Conservation (phyloP, 2,113 vertebrate genomes). For the Cynoglossus semilaevis region DNA sequence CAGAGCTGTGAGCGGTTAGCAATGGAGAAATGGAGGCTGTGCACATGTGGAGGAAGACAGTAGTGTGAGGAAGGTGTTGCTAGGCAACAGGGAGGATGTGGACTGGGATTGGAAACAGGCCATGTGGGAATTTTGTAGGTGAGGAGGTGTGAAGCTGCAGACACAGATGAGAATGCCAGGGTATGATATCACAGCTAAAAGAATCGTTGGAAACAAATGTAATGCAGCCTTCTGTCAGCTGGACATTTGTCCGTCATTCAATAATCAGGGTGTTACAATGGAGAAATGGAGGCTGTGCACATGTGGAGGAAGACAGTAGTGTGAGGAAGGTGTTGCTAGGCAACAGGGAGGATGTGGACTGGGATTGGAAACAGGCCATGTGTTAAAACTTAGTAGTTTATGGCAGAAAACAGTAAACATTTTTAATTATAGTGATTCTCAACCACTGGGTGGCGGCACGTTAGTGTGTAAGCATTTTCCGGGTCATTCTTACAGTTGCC, state of each 20-base stretch:
- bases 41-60: slow-evolving; percentile 1
- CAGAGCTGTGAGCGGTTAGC: neutral
- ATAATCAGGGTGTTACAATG: neutral
- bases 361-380: slow-evolving; percentile 25
- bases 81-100: slow-evolving; percentile 40
- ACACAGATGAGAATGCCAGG: neutral
- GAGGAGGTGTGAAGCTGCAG: slow-evolving; percentile 13
- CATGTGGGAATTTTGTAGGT: slow-evolving; percentile 17
- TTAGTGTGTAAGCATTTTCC: no score
- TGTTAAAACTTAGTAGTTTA: neutral
- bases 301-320: slow-evolving; percentile 1
- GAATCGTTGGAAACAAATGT: no score
- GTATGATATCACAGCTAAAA: neutral
- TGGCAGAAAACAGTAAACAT: no score
- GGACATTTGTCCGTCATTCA: no score
- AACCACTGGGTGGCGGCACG: no score
- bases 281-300: slow-evolving; percentile 1
- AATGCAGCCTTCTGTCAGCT: no score
- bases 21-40: neutral
- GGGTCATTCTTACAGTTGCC: no score
- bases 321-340: slow-evolving; percentile 41
- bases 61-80: slow-evolving; percentile 32
- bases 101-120: slow-evolving; percentile 24
- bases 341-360: slow-evolving; percentile 31
- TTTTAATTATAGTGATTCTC: no score